A percentile compares a stretch with the other conserved stretches of the same genome.
These are phyloP conservation scores for Lordiphosa collinella DNA, from an alignment of 1,140 invertebrate genomes.

Conservation along the genomic window DNA sequence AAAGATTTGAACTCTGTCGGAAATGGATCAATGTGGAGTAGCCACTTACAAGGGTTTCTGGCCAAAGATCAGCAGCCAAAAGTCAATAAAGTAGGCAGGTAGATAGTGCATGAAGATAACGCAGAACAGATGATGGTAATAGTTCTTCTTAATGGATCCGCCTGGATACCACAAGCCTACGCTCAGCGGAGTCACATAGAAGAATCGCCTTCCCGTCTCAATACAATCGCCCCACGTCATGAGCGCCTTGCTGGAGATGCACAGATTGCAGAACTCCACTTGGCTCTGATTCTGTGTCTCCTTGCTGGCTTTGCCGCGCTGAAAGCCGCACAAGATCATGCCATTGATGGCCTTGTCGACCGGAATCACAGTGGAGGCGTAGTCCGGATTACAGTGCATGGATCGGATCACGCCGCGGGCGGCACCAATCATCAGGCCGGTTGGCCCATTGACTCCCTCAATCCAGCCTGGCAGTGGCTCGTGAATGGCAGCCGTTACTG, in stretches of 20 bases:
- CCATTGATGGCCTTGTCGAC: slow-evolving; percentile 91
- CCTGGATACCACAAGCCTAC: slow-evolving; percentile 90
- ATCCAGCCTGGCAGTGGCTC: slow-evolving; percentile 93
- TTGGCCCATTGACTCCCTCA: slow-evolving; percentile 96
- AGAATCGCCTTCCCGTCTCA: slow-evolving; percentile 83
- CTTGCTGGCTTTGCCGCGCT: slow-evolving; percentile 80
- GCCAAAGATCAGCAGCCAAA: slow-evolving; percentile 84
- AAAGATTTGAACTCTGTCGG: neutral
- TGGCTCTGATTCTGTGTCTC: slow-evolving; percentile 52
- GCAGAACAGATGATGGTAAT: slow-evolving; percentile 84
- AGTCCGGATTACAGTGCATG: slow-evolving; percentile 84
- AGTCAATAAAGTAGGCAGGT: slow-evolving; percentile 90
- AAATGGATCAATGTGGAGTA: neutral
- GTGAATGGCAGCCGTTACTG: slow-evolving; percentile 85
- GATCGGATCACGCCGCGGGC: slow-evolving; percentile 90
- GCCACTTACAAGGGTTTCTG: slow-evolving; percentile 88
- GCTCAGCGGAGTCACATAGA: slow-evolving; percentile 84
- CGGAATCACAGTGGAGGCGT: slow-evolving; percentile 87
- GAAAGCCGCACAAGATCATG: slow-evolving; percentile 87
- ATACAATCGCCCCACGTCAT: slow-evolving; percentile 90
- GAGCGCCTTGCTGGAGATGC: slow-evolving; percentile 82
- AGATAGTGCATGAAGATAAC: slow-evolving; percentile 89
- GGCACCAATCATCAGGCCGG: slow-evolving; percentile 87
- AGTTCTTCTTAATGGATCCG: slow-evolving; percentile 86
- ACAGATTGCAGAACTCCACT: slow-evolving; percentile 82